Percentiles rank a stretch among this genome's conserved stretches.
Evolutionary conservation across 2,797 vertebrate species (phyloP).

Genomic region (Microcaecilia unicolor): DNA sequence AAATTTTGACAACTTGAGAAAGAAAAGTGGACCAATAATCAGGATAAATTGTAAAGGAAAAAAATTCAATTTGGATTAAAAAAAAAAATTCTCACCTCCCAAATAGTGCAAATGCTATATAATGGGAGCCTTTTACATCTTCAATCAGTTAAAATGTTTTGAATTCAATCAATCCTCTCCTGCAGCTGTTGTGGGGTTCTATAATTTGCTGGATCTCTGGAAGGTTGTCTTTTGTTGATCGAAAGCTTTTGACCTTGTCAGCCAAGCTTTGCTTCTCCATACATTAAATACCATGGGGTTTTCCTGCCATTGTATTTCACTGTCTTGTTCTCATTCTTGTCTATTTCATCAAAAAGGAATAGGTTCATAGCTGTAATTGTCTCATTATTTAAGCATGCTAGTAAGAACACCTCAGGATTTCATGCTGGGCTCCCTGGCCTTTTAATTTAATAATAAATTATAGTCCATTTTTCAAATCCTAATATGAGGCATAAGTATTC

Average conservation of each 20-base stretch:
- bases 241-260: not conserved
- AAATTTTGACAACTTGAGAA: too few relatives aligned
- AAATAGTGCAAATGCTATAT: too few relatives aligned
- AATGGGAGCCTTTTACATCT: accelerated
- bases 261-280: not conserved
- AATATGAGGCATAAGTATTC: too few relatives aligned
- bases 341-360: slow-evolving; percentile 9
- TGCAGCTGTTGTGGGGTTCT: slow-evolving; percentile 12
- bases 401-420: too few relatives aligned
- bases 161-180: not conserved
- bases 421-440: too few relatives aligned
- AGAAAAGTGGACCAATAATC: too few relatives aligned
- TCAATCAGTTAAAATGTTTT: not conserved
- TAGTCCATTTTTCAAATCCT: too few relatives aligned
- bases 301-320: slow-evolving; percentile 2
- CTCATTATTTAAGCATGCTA: slow-evolving; percentile 10
- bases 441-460: accelerated
- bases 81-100: too few relatives aligned
- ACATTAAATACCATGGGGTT: slow-evolving; percentile 11
- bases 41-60: too few relatives aligned
- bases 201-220: slow-evolving; percentile 16
- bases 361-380: slow-evolving; percentile 11
- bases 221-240: slow-evolving; percentile 13
- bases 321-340: slow-evolving; percentile 12
- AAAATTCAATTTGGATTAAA: too few relatives aligned